Evolutionary conservation across 2,797 vertebrate genomes (phyloP).

Genomic region (Prunella strophiata): DNA sequence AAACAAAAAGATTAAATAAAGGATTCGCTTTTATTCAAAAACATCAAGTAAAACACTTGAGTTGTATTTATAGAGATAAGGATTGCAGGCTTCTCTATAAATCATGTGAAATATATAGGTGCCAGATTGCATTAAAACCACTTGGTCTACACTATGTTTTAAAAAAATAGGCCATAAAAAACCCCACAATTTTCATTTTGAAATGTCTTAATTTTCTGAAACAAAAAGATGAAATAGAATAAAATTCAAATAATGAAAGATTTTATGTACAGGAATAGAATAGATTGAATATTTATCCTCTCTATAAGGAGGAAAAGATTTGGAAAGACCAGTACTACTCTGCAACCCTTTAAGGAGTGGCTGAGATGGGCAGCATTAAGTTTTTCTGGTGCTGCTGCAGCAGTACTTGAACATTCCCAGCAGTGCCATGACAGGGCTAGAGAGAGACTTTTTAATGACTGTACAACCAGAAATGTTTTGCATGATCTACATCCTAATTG

Average conservation of each 20-base stretch:
- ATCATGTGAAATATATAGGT: background rate
- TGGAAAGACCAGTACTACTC: background rate
- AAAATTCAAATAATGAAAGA: background rate
- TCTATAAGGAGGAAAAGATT: background rate
- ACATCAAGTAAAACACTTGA: background rate
- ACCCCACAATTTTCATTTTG: background rate
- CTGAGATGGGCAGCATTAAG: background rate
- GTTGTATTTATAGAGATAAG: background rate
- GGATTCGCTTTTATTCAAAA: background rate
- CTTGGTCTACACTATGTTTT: background rate
- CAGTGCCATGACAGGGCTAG: background rate
- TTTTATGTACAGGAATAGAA: too few species aligned
- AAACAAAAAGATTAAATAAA: background rate
- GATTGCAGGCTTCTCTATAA: background rate
- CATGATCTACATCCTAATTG: constrained; percentile 43
- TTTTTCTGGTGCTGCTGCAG: background rate
- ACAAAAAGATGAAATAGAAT: background rate
- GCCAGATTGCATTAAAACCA: background rate
- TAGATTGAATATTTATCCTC: background rate
- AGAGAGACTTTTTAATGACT: constrained; percentile 29
- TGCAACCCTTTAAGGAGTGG: background rate
- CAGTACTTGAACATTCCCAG: constrained; percentile 1
- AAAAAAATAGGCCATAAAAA: background rate
- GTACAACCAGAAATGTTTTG: constrained; percentile 16
- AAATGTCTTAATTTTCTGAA: background rate